Percentiles rank a stretch among this genome's conserved stretches.
phyloP scores from a whole-genome alignment of 2,113 vertebrate genomes.

The Rhynchomys soricoides region DNA sequence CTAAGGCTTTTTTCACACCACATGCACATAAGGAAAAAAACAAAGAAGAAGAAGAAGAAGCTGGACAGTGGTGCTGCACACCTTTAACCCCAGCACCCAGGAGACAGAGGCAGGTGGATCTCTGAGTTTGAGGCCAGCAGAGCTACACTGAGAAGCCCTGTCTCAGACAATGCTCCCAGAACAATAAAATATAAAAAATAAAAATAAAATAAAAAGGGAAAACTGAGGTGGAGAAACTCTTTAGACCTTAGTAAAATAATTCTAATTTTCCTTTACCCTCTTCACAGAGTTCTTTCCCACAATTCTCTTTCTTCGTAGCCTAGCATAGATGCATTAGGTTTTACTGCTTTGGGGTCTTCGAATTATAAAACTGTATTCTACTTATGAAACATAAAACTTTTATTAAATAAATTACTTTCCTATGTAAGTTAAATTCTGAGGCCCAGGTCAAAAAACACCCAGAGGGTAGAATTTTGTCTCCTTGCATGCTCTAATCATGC shows the following conservation, averaged over 20 bases:
- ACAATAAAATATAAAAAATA: background rate
- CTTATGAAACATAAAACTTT: background rate
- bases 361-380: background rate
- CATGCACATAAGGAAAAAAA: background rate
- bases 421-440: background rate
- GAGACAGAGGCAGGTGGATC: background rate
- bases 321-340: background rate
- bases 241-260: background rate
- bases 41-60: background rate
- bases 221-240: background rate
- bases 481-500: background rate
- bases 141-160: background rate
- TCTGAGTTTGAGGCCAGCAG: background rate
- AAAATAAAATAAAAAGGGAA: background rate
- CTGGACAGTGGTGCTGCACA: background rate
- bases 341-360: background rate
- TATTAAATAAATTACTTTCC: slow-evolving; percentile 14
- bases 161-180: background rate
- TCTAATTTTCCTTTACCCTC: background rate
- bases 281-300: background rate
- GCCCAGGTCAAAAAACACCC: background rate
- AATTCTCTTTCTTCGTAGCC: background rate
- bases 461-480: background rate
- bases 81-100: background rate
- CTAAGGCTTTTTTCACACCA: background rate